Evolutionary conservation across 2,113 vertebrate genomes (phyloP), one percentile per base, ranked within the genome.

Genomic region (Carollia perspicillata): DNA sequence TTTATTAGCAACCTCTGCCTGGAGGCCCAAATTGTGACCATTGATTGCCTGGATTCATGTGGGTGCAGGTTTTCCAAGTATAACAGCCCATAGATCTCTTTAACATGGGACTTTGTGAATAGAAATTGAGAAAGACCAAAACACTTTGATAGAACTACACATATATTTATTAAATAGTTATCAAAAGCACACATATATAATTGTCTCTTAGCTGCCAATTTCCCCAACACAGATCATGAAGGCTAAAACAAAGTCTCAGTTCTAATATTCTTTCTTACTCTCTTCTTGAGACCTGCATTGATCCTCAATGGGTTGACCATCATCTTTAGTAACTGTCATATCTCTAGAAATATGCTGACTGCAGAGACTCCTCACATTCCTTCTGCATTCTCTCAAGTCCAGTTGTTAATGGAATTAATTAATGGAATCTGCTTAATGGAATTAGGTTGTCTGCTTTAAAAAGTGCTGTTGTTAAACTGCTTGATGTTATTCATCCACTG

Each of bases 121-220:
- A 91, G 26, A 81, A 68, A 88, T n/a, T 60, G 80, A 93, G 35
- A 95, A 86, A n/a, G 79, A 77, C 17, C 65, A 75, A 95, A 84
- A 86, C 77, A 96, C n/a, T 37, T 60, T 81, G 72, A 96, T 88
- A 93, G 55, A 94, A 80, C 4, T 60, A 78, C 65, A 94, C 44
- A 72, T 66, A 93, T 11, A 65, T 97, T 97, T 97, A 97, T 96
- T 95, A 85, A 93, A 87, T 65, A 78, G 47, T 72, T 89, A 89
- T 86, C 77, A 97, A 97, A 95, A 87, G 78, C 74, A 96, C 79
- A 97, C 44, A 91, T 33, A 60, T n/a, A 79, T 58, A 60, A 51
- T 85, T 95, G 37, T 89, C 28, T 92, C 35, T 83, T 91, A 94
- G 85, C 28, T 69, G 74, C 26, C 80, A 89, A 63, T 74, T 92